Base-by-base conservation (phyloP, 2,888 invertebrate genomes). In the Drosophila histrio region DNA sequence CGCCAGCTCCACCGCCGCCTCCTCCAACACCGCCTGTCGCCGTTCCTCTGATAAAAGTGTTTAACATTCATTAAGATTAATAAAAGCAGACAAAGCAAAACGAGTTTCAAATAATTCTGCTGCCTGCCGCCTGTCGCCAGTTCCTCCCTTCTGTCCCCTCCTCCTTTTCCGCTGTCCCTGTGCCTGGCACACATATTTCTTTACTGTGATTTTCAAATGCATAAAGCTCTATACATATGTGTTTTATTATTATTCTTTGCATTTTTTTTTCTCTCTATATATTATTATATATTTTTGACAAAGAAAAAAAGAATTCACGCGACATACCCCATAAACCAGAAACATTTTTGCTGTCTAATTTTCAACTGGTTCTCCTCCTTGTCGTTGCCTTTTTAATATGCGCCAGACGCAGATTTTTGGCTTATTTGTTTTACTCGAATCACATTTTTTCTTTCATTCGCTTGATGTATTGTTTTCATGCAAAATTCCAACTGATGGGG, bases 31-130 rank as follows among this genome's bases (percentile, higher is more conserved):
- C 75, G 38, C 13, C 59, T 60, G 60, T 61, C 73, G 64, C 54
- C 61, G 52, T 66, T 49, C 34, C 64, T 68, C 77, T 76, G 88
- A 88, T 84, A 88, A 84, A 88, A 86, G 78, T 84, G 84, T 88
- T 84, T 84, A 88, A 88, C 88, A 84, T 84, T 84, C 87, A 84
- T 84, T 84, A 88, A 87, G 88, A 86, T 86, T 84, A 84, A 79
- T 88, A 88, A 81, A 84, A 72, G 79, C 75, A 80, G 68, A 61
- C 49, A 60, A 66, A 57, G 59, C 38, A 15, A 81, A 84, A 84
- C 87, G 46, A 75, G 87, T 88, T 88, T 82, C 50, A 75, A 77
- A 78, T 63, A 78, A 70, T 69, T 44, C 47, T 39, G 21, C 28
- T 43, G 44, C 17, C 57, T 57, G 36, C 11, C 19, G 19, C 38